Evolutionary conservation across 2,797 vertebrate species (phyloP).

Genomic region (Poeciliopsis gracilis): DNA sequence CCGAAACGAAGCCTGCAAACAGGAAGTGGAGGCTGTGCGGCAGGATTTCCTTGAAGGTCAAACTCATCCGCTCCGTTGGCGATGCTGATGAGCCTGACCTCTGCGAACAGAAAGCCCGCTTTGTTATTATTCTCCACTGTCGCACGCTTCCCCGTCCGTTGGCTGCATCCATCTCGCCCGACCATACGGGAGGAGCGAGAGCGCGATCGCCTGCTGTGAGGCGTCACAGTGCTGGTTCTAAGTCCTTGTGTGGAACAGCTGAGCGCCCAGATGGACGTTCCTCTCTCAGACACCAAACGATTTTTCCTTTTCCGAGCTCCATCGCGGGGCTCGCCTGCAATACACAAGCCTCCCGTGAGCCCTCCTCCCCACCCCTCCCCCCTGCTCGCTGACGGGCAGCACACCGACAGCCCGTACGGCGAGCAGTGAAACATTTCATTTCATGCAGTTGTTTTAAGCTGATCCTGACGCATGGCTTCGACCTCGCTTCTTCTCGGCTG

Average conservation of each 20-base stretch:
- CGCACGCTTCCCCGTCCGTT: conserved; percentile 43
- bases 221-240: conserved; percentile 39
- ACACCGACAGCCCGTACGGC: conserved; percentile 27
- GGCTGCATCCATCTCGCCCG: conserved; percentile 63
- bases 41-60: conserved; percentile 62
- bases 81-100: conserved; percentile 59
- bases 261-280: conserved; percentile 38
- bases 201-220: conserved; percentile 26
- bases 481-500: conserved; percentile 24
- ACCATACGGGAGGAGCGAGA: conserved; percentile 36
- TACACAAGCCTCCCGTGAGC: background rate
- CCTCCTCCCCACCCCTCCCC: background rate
- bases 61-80: conserved; percentile 68
- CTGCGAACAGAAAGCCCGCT: conserved; percentile 58
- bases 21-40: conserved; percentile 36
- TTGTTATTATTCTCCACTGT: conserved; percentile 51
- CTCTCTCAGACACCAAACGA: conserved; percentile 41
- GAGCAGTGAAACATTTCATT: conserved; percentile 36
- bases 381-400: conserved; percentile 36
- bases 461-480: conserved; percentile 33
- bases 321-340: conserved; percentile 11
- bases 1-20: conserved; percentile 31
- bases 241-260: conserved; percentile 55
- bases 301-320: conserved; percentile 38
- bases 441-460: conserved; percentile 27